Evolutionary conservation across 1,140 invertebrate genomes (phyloP).

Genomic region (Drosophila pandora): DNA sequence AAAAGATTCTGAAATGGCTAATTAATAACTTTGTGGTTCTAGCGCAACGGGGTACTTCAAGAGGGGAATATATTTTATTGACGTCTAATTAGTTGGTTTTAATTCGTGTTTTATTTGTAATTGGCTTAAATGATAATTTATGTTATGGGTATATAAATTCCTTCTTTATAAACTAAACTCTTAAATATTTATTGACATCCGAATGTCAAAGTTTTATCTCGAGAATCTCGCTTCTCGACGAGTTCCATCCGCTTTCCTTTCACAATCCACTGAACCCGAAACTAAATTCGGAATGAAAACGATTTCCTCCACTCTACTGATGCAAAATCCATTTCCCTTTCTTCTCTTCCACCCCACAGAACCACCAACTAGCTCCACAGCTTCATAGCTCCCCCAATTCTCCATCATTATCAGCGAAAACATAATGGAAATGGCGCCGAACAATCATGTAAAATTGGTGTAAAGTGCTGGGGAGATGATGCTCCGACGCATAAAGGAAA

Average conservation of each 20-base stretch:
- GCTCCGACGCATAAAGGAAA: conserved; percentile 35
- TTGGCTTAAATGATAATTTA: no score
- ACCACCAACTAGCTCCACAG: not conserved
- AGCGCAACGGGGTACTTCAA: no score
- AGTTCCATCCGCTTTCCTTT: not conserved
- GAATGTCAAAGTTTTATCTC: not conserved
- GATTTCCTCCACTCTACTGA: conserved; percentile 41
- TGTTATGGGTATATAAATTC: not conserved
- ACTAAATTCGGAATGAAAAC: conserved; percentile 29
- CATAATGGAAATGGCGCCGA: conserved; percentile 64
- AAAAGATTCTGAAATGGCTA: conserved; percentile 37
- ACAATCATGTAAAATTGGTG: conserved; percentile 77
- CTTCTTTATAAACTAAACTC: not conserved
- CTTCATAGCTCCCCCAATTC: not conserved
- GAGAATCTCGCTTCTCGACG: not conserved
- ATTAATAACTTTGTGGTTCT: conserved; percentile 40
- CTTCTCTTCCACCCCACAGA: conserved; percentile 16
- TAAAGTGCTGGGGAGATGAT: conserved; percentile 41
- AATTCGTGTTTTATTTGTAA: no score
- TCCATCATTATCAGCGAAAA: conserved; percentile 21
- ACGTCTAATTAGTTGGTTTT: no score
- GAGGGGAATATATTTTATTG: not conserved
- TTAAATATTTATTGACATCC: not conserved
- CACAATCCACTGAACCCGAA: conserved; percentile 19
- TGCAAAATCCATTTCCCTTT: conserved; percentile 32